These are phyloP conservation scores for Thymelicus lineola DNA, from an alignment of 2,888 invertebrate genomes.

Conservation along the genomic window DNA sequence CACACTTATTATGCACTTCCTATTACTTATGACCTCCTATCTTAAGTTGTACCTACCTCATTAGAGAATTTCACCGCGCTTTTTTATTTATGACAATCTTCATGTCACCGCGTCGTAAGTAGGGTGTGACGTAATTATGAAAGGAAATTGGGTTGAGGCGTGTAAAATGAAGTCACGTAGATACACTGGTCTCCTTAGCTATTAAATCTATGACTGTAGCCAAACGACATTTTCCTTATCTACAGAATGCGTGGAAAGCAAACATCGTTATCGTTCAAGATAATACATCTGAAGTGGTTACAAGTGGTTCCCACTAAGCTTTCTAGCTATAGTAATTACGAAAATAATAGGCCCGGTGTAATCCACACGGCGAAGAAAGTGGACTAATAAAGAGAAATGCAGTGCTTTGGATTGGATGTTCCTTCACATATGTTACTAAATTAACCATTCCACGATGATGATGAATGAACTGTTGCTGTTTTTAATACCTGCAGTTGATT, in stretches of 20 bases:
- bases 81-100: constrained; percentile 51
- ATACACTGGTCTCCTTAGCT: constrained; percentile 42
- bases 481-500: too few relatives aligned
- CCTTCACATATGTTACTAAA: background rate
- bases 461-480: too few relatives aligned
- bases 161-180: constrained; percentile 52
- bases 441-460: too few relatives aligned
- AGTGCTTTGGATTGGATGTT: background rate
- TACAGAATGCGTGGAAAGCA: constrained; percentile 28
- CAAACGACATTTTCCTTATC: constrained; percentile 30
- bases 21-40: too few relatives aligned
- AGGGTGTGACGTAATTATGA: constrained; percentile 76
- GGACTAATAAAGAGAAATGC: background rate
- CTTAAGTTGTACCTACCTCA: too few relatives aligned
- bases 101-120: constrained; percentile 56
- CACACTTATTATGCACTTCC: too few relatives aligned
- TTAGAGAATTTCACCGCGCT: constrained; percentile 1
- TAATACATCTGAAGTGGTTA: constrained; percentile 20
- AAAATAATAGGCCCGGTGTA: constrained; percentile 17
- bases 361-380: constrained; percentile 11
- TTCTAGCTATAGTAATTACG: constrained; percentile 25
- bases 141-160: constrained; percentile 75
- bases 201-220: constrained; percentile 2
- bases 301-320: constrained; percentile 21
- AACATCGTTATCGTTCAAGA: constrained; percentile 31